A percentile compares a stretch with the other conserved stretches of the same genome.
phyloP scores from a whole-genome alignment of 2,113 vertebrate species.

The Microtus pennsylvanicus region DNA sequence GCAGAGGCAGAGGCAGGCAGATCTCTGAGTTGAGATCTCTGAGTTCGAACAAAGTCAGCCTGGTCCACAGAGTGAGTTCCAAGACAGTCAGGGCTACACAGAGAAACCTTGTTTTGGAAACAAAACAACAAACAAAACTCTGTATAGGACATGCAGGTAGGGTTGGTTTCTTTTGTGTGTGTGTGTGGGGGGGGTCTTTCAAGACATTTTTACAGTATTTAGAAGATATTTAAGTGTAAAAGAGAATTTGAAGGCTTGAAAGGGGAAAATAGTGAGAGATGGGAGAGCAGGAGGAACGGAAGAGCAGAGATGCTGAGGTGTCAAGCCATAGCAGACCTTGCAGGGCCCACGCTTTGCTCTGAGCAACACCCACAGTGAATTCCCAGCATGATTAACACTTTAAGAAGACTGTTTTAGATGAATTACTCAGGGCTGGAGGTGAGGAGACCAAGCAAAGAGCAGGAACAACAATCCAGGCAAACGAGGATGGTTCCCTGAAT shows the following conservation, averaged over 20 bases:
- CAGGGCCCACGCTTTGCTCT: background rate
- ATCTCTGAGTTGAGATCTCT: background rate
- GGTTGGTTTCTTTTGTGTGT: background rate
- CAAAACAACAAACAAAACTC: background rate
- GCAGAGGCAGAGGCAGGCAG: background rate
- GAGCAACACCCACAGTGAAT: background rate
- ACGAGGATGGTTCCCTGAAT: too few species aligned
- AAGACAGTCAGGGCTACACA: background rate
- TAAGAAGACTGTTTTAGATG: too few species aligned
- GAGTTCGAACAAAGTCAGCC: background rate
- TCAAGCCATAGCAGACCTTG: background rate
- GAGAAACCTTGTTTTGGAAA: background rate
- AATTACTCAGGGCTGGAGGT: too few species aligned
- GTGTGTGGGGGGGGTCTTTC: background rate
- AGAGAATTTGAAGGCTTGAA: background rate
- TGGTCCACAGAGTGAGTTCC: background rate
- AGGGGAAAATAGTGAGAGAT: background rate
- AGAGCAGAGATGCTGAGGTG: background rate
- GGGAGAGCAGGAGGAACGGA: background rate
- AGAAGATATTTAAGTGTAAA: background rate
- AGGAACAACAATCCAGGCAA: too few species aligned
- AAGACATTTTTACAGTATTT: background rate
- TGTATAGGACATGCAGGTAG: background rate
- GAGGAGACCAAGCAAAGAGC: too few species aligned
- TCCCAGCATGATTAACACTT: slow-evolving; percentile 18